These are phyloP conservation scores for Micromys minutus DNA, from an alignment of 2,113 vertebrate genomes.

Conservation along the genomic window DNA sequence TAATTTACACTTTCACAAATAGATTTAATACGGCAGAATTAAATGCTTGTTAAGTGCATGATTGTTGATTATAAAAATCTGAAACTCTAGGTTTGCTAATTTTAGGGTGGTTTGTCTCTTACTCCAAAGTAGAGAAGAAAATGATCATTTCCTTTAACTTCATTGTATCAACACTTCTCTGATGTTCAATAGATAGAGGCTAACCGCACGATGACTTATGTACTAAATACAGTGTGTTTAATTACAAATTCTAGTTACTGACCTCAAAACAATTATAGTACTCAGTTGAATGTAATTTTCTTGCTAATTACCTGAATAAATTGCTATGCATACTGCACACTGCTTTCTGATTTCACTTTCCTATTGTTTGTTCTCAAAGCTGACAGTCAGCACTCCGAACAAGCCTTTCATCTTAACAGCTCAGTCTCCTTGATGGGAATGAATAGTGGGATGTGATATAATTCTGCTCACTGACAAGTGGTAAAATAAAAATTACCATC, in stretches of 20 bases:
- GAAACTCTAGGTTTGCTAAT: not conserved
- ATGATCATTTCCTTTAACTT: conserved; percentile 45
- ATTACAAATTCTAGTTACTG: conserved; percentile 73
- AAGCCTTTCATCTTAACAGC: conserved; percentile 37
- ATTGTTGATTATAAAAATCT: not conserved
- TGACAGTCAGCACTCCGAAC: conserved; percentile 59
- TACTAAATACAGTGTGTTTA: conserved; percentile 68
- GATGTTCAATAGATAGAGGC: conserved; percentile 37
- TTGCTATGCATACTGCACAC: conserved; percentile 53
- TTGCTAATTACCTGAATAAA: conserved; percentile 75
- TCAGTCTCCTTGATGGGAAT: conserved; percentile 68
- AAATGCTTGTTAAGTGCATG: not conserved
- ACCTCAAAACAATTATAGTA: conserved; percentile 74
- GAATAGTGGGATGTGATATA: conserved; percentile 58
- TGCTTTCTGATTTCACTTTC: conserved; percentile 65
- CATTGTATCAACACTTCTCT: conserved; percentile 28
- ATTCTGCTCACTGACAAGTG: conserved; percentile 58
- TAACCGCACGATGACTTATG: conserved; percentile 53
- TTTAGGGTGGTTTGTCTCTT: conserved; percentile 32
- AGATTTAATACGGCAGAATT: not conserved
- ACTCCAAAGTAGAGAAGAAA: not conserved
- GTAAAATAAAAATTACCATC: conserved; percentile 56
- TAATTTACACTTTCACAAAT: not conserved
- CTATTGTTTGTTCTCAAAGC: conserved; percentile 70
- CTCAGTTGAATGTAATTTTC: conserved; percentile 61